phyloP scores from a whole-genome alignment of 2,888 invertebrate species.

The Shargacucullia verbasci region DNA sequence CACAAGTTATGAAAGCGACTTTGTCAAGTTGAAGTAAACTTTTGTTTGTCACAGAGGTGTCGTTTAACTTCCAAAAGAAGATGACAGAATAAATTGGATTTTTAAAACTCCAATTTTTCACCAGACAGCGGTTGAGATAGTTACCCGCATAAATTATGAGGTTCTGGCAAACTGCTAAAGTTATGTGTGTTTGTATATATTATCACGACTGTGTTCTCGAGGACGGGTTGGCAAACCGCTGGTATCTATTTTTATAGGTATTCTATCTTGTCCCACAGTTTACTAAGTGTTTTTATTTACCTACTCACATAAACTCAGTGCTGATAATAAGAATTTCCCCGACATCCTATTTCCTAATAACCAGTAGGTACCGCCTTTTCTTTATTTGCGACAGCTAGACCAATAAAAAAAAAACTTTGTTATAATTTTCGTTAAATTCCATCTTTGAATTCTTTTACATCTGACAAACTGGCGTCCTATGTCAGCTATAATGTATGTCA shows the following conservation, averaged over 20 bases:
- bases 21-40: conserved; percentile 25
- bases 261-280: too few relatives aligned
- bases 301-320: background rate
- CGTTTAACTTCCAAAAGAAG: conserved; percentile 24
- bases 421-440: too few relatives aligned
- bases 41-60: conserved; percentile 28
- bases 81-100: conserved; percentile 25
- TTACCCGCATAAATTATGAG: conserved; percentile 14
- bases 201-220: background rate
- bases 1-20: conserved; percentile 18
- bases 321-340: background rate
- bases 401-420: too few relatives aligned
- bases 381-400: too few relatives aligned
- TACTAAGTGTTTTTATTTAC: too few relatives aligned
- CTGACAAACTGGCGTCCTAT: too few relatives aligned
- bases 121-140: conserved; percentile 4
- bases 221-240: too few relatives aligned
- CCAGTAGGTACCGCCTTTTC: too few relatives aligned
- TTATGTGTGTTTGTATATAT: background rate
- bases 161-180: conserved; percentile 6
- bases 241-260: too few relatives aligned
- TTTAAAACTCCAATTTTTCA: conserved; percentile 17
- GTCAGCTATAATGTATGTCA: too few relatives aligned
- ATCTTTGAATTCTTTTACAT: too few relatives aligned
- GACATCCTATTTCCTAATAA: too few relatives aligned